Evolutionary conservation across 2,797 vertebrate species (phyloP).

Genomic region (Cynopterus sphinx): DNA sequence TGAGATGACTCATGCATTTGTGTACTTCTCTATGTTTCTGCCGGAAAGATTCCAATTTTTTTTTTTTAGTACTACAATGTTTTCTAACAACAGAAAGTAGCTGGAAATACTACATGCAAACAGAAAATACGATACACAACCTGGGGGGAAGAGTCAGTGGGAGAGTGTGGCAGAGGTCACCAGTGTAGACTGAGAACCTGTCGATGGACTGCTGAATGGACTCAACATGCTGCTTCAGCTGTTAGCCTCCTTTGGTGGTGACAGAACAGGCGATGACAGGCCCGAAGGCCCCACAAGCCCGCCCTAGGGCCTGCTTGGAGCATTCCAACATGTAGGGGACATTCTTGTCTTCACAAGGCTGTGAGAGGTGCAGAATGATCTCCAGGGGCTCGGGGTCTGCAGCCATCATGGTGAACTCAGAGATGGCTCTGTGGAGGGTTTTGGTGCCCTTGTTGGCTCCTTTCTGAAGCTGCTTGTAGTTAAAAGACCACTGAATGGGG

Average conservation of each 20-base stretch:
- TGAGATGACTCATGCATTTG: background rate
- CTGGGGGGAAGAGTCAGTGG: background rate
- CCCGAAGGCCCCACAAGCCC: slow-evolving; percentile 95
- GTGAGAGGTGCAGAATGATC: slow-evolving; percentile 96
- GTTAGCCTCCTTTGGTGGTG: slow-evolving; percentile 98
- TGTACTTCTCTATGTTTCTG: background rate
- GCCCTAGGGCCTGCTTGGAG: slow-evolving; percentile 96
- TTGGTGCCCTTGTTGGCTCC: slow-evolving; percentile 99
- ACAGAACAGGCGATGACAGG: slow-evolving; percentile 97
- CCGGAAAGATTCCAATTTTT: too few species aligned
- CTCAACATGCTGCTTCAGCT: slow-evolving; percentile 98
- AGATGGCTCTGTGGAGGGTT: slow-evolving; percentile 96
- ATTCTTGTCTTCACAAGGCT: slow-evolving; percentile 97
- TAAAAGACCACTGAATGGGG: slow-evolving; percentile 95
- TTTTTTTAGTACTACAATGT: background rate
- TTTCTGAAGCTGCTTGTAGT: slow-evolving; percentile 97
- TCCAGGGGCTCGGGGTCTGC: slow-evolving; percentile 97
- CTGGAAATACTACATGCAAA: slow-evolving; percentile 30
- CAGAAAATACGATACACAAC: slow-evolving; percentile 11
- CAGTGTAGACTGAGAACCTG: slow-evolving; percentile 93
- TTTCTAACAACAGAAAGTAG: slow-evolving; percentile 59
- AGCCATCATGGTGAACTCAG: slow-evolving; percentile 98
- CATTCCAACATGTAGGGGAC: slow-evolving; percentile 97
- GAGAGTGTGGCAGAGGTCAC: background rate
- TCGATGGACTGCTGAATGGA: slow-evolving; percentile 96